Conservation (phyloP, 2,888 invertebrate genomes). For the Pseudococcus viburni region DNA sequence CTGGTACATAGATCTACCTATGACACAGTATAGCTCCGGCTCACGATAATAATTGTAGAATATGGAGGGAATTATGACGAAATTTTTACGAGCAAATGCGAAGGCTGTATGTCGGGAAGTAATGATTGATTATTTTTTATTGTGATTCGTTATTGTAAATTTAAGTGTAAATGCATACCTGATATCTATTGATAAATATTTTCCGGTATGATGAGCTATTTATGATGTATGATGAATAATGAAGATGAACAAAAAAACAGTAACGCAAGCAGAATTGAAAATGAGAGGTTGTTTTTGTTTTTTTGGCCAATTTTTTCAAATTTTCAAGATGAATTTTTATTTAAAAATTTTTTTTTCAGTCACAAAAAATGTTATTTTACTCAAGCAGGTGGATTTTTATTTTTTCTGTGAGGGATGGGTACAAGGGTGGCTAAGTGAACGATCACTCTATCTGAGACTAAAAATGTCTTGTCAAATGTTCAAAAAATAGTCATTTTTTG, state of each 20-base stretch:
- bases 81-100: slow-evolving; percentile 1
- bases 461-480: too few species aligned
- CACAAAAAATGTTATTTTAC: too few species aligned
- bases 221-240: neutral
- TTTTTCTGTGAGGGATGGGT: too few species aligned
- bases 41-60: neutral
- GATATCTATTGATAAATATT: neutral
- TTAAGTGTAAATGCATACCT: neutral
- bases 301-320: too few species aligned
- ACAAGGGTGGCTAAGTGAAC: too few species aligned
- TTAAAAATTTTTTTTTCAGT: too few species aligned
- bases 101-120: neutral
- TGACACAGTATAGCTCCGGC: neutral
- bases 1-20: too few species aligned
- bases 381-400: too few species aligned
- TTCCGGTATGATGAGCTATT: neutral
- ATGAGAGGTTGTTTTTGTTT: neutral
- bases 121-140: slow-evolving; percentile 40
- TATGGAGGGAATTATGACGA: neutral
- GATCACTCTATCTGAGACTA: too few species aligned
- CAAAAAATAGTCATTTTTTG: too few species aligned
- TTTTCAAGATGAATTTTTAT: too few species aligned
- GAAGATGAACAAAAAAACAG: neutral
- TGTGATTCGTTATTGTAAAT: neutral
- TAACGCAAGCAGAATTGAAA: neutral